These are phyloP conservation scores for Crypturellus tataupa DNA, from an alignment of 2,797 vertebrate species.

Conservation along the genomic window DNA sequence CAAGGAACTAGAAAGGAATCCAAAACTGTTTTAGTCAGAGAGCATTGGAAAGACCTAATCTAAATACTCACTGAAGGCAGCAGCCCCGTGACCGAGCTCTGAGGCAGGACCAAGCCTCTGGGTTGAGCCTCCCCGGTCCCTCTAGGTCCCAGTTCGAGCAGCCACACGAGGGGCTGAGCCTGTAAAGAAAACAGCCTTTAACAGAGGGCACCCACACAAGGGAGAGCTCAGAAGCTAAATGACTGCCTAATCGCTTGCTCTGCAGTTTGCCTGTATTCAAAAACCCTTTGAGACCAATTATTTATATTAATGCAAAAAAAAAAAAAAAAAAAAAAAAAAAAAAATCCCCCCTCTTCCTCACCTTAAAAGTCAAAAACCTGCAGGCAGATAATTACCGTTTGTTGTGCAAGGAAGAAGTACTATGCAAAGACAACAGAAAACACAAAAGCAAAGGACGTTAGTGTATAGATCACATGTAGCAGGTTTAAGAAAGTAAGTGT, in stretches of 20 bases:
- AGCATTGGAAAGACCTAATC: not conserved
- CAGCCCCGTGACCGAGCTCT: not conserved
- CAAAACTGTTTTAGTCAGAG: not conserved
- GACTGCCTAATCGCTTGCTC: not conserved
- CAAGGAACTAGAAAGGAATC: constrained; percentile 39
- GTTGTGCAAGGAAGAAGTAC: not conserved
- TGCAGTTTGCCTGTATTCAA: not conserved
- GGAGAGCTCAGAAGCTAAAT: not conserved
- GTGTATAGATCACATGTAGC: accelerated
- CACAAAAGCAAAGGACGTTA: not conserved
- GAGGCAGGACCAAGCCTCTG: not conserved
- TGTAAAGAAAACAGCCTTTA: not conserved
- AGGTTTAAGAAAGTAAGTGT: not conserved
- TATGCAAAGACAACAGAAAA: not conserved
- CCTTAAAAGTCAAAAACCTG: not conserved
- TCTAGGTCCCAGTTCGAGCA: not conserved
- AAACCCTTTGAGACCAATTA: constrained; percentile 40
- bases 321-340: too few relatives aligned
- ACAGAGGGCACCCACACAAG: not conserved
- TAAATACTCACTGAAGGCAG: constrained; percentile 13
- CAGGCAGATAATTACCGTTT: not conserved
- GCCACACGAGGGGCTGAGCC: not conserved
- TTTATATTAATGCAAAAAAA: not conserved
- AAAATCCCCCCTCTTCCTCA: not conserved
- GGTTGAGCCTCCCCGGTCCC: not conserved